Evolutionary conservation across 2,113 vertebrate genomes (phyloP), one percentile per base, ranked within the genome.

Genomic region (Isichthys henryi): DNA sequence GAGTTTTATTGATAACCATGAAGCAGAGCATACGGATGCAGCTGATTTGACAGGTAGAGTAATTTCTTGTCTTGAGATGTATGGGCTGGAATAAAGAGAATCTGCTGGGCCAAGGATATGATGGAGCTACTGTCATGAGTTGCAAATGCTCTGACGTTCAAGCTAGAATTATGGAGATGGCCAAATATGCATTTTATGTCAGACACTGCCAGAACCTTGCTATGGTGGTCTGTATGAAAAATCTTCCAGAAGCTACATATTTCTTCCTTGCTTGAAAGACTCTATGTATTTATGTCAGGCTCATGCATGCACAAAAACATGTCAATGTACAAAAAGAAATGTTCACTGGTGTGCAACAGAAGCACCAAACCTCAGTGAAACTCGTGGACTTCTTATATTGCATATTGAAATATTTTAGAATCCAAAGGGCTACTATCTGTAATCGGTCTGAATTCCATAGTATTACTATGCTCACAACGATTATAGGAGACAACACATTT

Each of bases 61-160:
- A 9, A 88, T 86, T 49, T 49, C 43, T 45, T 88, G 52, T 35
- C 70, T 87, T 17, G 62, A 89, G 52, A 91, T 45, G 17, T 62
- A 48, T 80, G 90, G 90, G 5, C 88, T 90, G 80, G 49, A 90
- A 53, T 90, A 90, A 27, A 23, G 58, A 80, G 31, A 50, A 90
- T 45, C 58, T 90, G 23, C 52, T 90, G 17, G 88, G 90, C 17
- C 90, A 89, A 77, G 48, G 52, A 35, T 90, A 89, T 45, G 88
- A 90, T 86, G 82, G 88, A 23, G 88, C 88, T 48, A 11, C 56
- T 11, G 90, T 89, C 21, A 77, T 89, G 83, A 89, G 48, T 86
- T 58, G 82, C 45, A 77, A 27, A 46, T 53, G 58, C n/a, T 89
- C 53, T 46, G 49, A 74, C 1, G 82, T 90, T 66, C 58, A 66